phyloP scores from a whole-genome alignment of 2,797 vertebrate species.

The Sparus aurata region DNA sequence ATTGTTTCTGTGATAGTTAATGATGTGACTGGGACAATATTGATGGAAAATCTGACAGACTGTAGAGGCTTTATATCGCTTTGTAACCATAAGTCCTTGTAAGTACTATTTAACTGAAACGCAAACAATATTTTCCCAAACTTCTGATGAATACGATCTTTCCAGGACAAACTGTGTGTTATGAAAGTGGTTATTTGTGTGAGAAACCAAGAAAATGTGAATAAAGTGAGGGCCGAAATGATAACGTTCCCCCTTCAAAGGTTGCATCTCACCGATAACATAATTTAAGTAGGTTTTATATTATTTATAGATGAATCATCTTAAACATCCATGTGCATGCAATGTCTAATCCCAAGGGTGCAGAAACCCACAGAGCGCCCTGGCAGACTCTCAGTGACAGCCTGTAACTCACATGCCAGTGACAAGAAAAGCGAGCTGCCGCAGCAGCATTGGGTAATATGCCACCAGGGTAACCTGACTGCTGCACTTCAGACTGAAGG shows the following conservation, averaged over 20 bases:
- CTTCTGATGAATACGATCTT: not conserved
- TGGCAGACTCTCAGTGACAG: conserved; percentile 38
- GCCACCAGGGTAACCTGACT: conserved; percentile 36
- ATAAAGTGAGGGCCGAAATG: not conserved
- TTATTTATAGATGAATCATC: conserved; percentile 63
- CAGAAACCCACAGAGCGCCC: conserved; percentile 25
- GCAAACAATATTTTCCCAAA: not conserved
- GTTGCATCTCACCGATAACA: not conserved
- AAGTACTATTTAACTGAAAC: not conserved
- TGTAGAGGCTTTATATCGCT: not conserved
- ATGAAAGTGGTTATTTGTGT: not conserved
- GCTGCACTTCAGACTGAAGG: conserved; percentile 12
- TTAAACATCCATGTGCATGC: conserved; percentile 59
- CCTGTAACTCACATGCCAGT: conserved; percentile 63
- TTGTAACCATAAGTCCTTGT: not conserved
- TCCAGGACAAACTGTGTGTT: not conserved
- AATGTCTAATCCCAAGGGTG: conserved; percentile 63
- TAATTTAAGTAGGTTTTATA: conserved; percentile 23
- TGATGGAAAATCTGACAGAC: conserved; percentile 30
- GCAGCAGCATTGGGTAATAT: conserved; percentile 44
- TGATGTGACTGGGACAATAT: not conserved
- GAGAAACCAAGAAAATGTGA: not conserved
- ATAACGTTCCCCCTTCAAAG: not conserved
- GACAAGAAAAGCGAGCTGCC: conserved; percentile 52
- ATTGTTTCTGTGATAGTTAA: conserved; percentile 19